Evolutionary conservation across 1,140 invertebrate genomes (phyloP), one percentile per base, ranked within the genome.

Genomic region (Drosophila ercepeae): DNA sequence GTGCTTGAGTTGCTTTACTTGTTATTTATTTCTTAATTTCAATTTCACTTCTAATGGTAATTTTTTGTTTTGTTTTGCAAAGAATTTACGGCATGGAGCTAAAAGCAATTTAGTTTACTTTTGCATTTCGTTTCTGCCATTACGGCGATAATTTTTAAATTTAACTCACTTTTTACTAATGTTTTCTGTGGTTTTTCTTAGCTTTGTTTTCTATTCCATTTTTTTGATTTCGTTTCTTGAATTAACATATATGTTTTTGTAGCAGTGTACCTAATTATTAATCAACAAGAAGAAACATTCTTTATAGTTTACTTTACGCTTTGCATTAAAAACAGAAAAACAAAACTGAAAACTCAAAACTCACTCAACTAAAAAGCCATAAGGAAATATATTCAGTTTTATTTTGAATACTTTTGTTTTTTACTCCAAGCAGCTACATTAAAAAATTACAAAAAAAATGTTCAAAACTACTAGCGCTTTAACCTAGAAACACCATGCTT

Each of bases 201-300:
- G n/a, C 3, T 59, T 51, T 25, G 21, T 5, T 42, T 75, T 23
- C 48, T 59, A 65, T 72, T 63, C 14, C 14, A 2, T 41, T 41
- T 41, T 27, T 36, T 39, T 19, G 14, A 19, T 42, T 42, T 42
- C 39, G 39, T 42, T 55, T 27, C 21, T 48, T 64, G 51, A 64
- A 64, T 72, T 71, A 84, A 78, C 65, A 72, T 78, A 75, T 79
- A 72, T 78, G 65, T 79, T 64, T 65, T 76, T 67, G 46, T 70
- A 46, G 58, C 53, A 46, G 45, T 54, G 81, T 88, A 81, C 81
- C 81, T 86, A 86, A 86, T 86, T 88, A 86, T 88, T 86, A 86
- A 86, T 86, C 81, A 86, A 86, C 81, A 86, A 86, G 81, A 86
- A 86, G 75, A 76, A 84, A 83, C 73, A 60, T 51, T 70, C 34